phyloP scores from a whole-genome alignment of 2,888 invertebrate species.

The Pseudoips prasinana region DNA sequence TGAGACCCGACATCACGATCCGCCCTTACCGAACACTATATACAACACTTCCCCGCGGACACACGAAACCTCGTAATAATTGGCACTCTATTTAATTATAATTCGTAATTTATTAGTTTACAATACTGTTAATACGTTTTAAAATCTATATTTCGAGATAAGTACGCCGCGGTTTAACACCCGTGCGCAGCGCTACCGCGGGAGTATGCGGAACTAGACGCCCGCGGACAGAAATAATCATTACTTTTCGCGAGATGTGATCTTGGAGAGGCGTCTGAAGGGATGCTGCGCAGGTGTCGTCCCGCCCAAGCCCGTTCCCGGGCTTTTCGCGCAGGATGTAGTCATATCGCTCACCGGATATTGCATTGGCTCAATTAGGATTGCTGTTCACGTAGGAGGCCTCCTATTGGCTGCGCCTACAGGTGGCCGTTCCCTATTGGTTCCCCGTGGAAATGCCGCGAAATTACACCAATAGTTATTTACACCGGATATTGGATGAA shows the following conservation, averaged over 20 bases:
- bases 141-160: constrained; percentile 61
- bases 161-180: constrained; percentile 58
- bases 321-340: constrained; percentile 76
- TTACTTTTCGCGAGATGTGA: constrained; percentile 82
- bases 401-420: constrained; percentile 49
- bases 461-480: constrained; percentile 55
- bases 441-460: constrained; percentile 51
- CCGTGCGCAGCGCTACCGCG: constrained; percentile 67
- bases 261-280: constrained; percentile 64
- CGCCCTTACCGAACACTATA: constrained; percentile 11
- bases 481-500: constrained; percentile 69
- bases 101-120: constrained; percentile 59
- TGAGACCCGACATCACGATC: constrained; percentile 13
- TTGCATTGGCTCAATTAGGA: constrained; percentile 66
- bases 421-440: constrained; percentile 46
- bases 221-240: constrained; percentile 80
- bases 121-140: constrained; percentile 65
- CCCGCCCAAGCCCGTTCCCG: constrained; percentile 65
- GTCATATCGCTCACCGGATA: constrained; percentile 60
- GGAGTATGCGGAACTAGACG: constrained; percentile 71
- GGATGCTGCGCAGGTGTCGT: constrained; percentile 73
- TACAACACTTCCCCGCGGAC: constrained; percentile 8
- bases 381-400: constrained; percentile 48
- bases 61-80: constrained; percentile 16
- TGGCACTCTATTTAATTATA: constrained; percentile 31